These are phyloP conservation scores for Mythimna ferrago DNA, from an alignment of 2,888 invertebrate genomes.

Conservation along the genomic window DNA sequence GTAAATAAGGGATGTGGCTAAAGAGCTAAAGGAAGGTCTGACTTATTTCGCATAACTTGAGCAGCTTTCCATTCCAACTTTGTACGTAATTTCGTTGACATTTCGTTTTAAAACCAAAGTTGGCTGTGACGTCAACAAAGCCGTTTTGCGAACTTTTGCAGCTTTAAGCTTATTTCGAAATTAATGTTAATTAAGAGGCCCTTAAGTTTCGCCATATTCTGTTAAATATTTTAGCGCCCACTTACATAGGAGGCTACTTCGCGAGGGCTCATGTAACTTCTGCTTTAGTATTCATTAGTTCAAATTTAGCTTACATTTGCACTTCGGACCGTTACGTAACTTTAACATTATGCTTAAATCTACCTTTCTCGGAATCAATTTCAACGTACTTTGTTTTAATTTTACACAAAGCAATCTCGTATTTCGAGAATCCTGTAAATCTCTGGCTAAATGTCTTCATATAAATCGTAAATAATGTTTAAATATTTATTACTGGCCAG, in stretches of 20 bases:
- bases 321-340: slow-evolving; percentile 40
- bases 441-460: slow-evolving; percentile 28
- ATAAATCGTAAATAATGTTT: slow-evolving; percentile 22
- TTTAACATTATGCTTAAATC: slow-evolving; percentile 32
- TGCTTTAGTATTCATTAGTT: slow-evolving; percentile 54
- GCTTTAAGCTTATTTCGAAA: slow-evolving; percentile 53
- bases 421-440: slow-evolving; percentile 23
- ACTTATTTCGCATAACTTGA: slow-evolving; percentile 15
- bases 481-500: slow-evolving; percentile 49
- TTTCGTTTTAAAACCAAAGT: slow-evolving; percentile 50
- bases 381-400: slow-evolving; percentile 35
- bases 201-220: slow-evolving; percentile 49
- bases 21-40: slow-evolving; percentile 8
- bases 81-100: slow-evolving; percentile 29
- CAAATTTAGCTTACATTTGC: slow-evolving; percentile 45
- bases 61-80: slow-evolving; percentile 20
- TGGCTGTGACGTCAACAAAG: slow-evolving; percentile 30
- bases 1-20: background rate
- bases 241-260: slow-evolving; percentile 42
- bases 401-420: slow-evolving; percentile 43
- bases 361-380: slow-evolving; percentile 44
- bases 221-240: slow-evolving; percentile 58
- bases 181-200: slow-evolving; percentile 60
- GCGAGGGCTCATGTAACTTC: slow-evolving; percentile 36
- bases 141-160: slow-evolving; percentile 43